Base-by-base conservation (phyloP, 2,113 vertebrate genomes). In the Steatornis caripensis region DNA sequence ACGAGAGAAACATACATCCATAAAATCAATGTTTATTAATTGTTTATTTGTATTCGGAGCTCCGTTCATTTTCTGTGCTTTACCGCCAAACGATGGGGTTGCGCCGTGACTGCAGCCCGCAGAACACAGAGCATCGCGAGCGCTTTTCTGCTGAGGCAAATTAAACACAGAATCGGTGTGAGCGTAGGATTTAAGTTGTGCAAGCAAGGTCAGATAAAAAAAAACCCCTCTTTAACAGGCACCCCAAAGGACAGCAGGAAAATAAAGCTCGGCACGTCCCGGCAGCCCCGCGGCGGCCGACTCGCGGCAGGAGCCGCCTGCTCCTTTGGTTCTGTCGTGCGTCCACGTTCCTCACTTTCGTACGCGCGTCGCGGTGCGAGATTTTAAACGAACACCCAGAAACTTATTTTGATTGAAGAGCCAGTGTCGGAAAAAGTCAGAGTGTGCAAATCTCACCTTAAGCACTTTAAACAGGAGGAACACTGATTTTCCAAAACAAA, bases 291-390 rank as follows among this genome's bases (percentile, higher is more conserved):
- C 1, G 2, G 6, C 53, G 69, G 27, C 9, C 6, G 23, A 2
- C 4, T 6, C 7, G 22, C 24, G 0, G 6, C 1, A 4, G 22
- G 70, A 32, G 12, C 16, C 9, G 4, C 16, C 45, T 23, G 18
- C 46, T 41, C 74, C 70, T 15, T 39, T 4, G 54, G 7, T 26
- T 48, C 53, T 34, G 61, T 57, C 6, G 0, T 3, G 2, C 0
- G 1, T 4, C 75, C 51, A 4, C 2, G 0, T 39, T 55, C 58
- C 53, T 81, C 9, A 2, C 22, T 7, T 43, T 11, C 11, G 18
- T 1, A 0, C 0, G 2, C 30, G 34, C 2, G 0, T 10, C 3
- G 1, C 0, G 0, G 10, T 3, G 15, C 1, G 11, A 48, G 39
- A 6, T 49, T 55, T 39, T 10, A 5, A 37, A 46, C 15, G 53